These are phyloP conservation scores for Apogon talboti DNA, from an alignment of 2,797 vertebrate species.

Conservation along the genomic window DNA sequence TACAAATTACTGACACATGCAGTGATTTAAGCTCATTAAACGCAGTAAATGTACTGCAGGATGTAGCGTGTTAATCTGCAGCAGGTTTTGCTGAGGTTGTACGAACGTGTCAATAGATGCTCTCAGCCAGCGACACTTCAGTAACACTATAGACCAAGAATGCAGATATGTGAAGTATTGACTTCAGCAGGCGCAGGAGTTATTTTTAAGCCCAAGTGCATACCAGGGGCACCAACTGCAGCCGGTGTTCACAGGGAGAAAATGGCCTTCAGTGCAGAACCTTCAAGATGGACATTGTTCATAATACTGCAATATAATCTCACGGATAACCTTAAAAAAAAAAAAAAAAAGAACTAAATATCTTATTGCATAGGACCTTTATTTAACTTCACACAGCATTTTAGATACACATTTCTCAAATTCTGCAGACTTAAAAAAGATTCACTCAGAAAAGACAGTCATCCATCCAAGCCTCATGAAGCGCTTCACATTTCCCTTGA, in stretches of 20 bases:
- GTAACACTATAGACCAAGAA: slow-evolving; percentile 56
- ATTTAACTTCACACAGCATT: slow-evolving; percentile 65
- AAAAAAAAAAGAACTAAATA: no score
- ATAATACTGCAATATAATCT: neutral
- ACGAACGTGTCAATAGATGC: neutral
- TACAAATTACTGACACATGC: no score
- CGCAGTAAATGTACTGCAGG: no score
- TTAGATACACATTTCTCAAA: slow-evolving; percentile 52
- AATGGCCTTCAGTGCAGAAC: slow-evolving; percentile 26
- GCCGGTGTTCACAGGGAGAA: slow-evolving; percentile 33
- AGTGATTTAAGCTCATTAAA: no score
- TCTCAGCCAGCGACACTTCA: slow-evolving; percentile 40
- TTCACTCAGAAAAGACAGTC: slow-evolving; percentile 26
- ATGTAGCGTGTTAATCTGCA: neutral
- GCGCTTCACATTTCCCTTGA: slow-evolving; percentile 44
- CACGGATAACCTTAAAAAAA: neutral
- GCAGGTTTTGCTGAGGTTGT: neutral
- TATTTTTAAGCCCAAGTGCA: slow-evolving; percentile 81
- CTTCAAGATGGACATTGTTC: neutral
- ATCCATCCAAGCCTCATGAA: slow-evolving; percentile 8
- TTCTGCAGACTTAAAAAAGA: slow-evolving; percentile 42
- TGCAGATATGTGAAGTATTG: slow-evolving; percentile 79
- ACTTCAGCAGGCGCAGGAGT: slow-evolving; percentile 71
- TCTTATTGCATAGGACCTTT: slow-evolving; percentile 83
- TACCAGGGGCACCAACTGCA: slow-evolving; percentile 80